Evolutionary conservation across 2,888 invertebrate species (phyloP).

Genomic region (Drosophila lacicola): DNA sequence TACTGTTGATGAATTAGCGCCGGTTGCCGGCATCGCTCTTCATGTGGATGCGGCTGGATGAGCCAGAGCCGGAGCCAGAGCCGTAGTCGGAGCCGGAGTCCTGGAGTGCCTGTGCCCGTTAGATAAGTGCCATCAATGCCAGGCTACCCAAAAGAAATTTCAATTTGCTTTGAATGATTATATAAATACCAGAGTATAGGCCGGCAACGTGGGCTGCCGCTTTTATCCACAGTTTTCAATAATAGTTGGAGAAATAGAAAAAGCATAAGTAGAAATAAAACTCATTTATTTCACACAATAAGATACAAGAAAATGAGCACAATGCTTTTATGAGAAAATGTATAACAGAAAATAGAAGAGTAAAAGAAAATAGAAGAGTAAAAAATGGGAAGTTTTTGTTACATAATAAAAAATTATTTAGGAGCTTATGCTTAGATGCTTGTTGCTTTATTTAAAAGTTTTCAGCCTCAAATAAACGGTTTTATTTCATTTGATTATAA

Average conservation of each 20-base stretch:
- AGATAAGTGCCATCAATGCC: conserved; percentile 69
- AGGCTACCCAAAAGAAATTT: conserved; percentile 63
- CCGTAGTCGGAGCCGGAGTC: conserved; percentile 18
- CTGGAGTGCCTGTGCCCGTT: conserved; percentile 37
- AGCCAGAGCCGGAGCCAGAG: conserved; percentile 22
- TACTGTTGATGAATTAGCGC: conserved; percentile 79
- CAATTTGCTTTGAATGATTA: conserved; percentile 74
- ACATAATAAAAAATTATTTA: too few species aligned
- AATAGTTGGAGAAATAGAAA: conserved; percentile 10
- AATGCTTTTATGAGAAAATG: neutral
- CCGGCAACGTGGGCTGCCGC: neutral
- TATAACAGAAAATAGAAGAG: too few species aligned
- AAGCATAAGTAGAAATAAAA: neutral
- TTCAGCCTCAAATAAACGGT: too few species aligned
- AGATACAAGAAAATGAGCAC: neutral
- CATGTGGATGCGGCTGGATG: conserved; percentile 20
- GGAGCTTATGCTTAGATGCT: too few species aligned
- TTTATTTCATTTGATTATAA: too few species aligned
- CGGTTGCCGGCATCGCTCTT: conserved; percentile 50
- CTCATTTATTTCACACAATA: conserved; percentile 13
- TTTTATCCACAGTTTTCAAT: neutral
- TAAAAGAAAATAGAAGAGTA: too few species aligned
- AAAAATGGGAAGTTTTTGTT: too few species aligned
- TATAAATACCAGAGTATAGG: conserved; percentile 15
- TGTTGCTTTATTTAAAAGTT: too few species aligned